Evolutionary conservation across 53 echinoderm and acorn worm genomes (phyloP).

Genomic region (Paracentrotus lividus): DNA sequence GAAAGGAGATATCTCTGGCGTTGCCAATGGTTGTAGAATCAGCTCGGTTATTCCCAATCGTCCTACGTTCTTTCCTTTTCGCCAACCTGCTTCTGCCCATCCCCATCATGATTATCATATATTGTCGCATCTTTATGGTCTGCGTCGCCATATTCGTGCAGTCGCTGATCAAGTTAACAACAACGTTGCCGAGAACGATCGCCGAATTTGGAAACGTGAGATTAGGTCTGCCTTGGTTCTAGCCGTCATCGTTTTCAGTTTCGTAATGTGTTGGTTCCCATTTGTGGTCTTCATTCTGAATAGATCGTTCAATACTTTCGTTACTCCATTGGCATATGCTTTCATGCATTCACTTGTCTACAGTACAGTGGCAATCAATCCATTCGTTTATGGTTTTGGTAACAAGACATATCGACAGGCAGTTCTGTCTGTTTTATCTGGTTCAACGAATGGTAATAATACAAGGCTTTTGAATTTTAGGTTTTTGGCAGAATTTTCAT

Average conservation of each 20-base stretch:
- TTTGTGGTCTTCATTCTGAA: conserved; percentile 21
- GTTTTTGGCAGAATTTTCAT: not conserved
- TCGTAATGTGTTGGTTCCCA: conserved; percentile 42
- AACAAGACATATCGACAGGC: conserved; percentile 67
- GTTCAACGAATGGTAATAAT: not conserved
- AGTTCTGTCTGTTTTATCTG: conserved; percentile 37
- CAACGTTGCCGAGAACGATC: not conserved
- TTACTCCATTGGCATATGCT: not conserved
- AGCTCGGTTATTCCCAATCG: not conserved
- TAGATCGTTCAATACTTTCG: conserved; percentile 1
- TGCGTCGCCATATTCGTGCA: conserved; percentile 49
- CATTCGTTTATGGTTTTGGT: conserved; percentile 72
- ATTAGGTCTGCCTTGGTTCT: conserved; percentile 48
- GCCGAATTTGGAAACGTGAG: conserved; percentile 31
- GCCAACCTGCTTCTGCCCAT: conserved; percentile 37
- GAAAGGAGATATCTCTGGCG: not conserved
- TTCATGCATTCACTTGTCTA: conserved; percentile 60
- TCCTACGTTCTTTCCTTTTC: conserved; percentile 12
- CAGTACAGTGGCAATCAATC: conserved; percentile 58
- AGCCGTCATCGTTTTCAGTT: conserved; percentile 30
- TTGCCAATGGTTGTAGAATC: conserved; percentile 3
- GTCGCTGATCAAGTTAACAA: not conserved
- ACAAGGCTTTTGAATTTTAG: not conserved
- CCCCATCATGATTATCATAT: conserved; percentile 39
- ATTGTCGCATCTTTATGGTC: conserved; percentile 17